Percentiles rank a stretch among this genome's conserved stretches.
Evolutionary conservation across 1,140 invertebrate genomes (phyloP).

Genomic region (Scaptomyza pallida): DNA sequence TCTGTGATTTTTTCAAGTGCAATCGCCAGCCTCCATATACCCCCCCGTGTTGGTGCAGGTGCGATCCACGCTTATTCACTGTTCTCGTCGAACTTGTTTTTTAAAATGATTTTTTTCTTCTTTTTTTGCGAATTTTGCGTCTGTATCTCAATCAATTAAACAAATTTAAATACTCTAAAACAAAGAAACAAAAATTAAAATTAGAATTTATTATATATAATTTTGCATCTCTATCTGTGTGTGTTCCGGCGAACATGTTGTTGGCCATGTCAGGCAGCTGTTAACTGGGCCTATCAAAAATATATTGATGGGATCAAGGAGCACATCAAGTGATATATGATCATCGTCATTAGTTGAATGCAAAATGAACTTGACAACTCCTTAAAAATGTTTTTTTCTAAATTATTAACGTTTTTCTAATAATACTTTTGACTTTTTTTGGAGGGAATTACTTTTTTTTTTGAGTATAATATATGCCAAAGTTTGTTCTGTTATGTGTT

Average conservation of each 20-base stretch:
- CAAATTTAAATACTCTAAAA: conserved; percentile 4
- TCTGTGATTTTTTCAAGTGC: not conserved
- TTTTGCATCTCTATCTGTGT: too few relatives aligned
- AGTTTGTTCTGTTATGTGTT: too few relatives aligned
- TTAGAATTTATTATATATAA: too few relatives aligned
- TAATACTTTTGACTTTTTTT: too few relatives aligned
- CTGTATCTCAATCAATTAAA: conserved; percentile 24
- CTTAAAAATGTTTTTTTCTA: too few relatives aligned
- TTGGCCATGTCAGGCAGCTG: conserved; percentile 45
- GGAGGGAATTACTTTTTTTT: too few relatives aligned
- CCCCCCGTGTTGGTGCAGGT: not conserved
- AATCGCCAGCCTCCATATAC: not conserved
- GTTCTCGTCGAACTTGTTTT: conserved; percentile 2
- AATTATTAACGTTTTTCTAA: too few relatives aligned
- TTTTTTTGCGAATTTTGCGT: not conserved
- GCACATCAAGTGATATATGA: not conserved
- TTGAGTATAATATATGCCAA: too few relatives aligned
- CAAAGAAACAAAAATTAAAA: not conserved
- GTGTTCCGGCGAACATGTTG: too few relatives aligned
- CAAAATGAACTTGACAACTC: too few relatives aligned
- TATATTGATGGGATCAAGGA: not conserved
- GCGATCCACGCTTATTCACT: not conserved
- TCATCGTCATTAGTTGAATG: too few relatives aligned
- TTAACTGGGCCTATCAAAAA: conserved; percentile 7
- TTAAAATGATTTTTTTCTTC: not conserved